Conservation (phyloP, 2,113 vertebrate genomes). For the Pteropus alecto region DNA sequence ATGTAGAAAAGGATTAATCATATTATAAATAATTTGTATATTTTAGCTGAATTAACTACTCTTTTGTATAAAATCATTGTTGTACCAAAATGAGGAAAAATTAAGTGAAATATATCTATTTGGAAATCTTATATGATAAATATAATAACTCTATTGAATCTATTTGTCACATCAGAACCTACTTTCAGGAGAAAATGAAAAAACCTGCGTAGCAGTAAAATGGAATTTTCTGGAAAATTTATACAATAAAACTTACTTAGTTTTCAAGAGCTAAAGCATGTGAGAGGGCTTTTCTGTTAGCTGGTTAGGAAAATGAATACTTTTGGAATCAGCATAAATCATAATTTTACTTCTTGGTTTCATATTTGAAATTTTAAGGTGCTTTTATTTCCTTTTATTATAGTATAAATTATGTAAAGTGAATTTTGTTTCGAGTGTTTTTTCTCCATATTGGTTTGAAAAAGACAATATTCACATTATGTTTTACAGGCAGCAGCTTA, state of each 20-base stretch:
- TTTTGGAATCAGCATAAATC: not conserved
- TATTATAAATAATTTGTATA: constrained; percentile 31
- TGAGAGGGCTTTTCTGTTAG: constrained; percentile 14
- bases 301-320: constrained; percentile 1
- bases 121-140: not conserved
- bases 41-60: constrained; percentile 15
- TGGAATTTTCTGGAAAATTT: constrained; percentile 15
- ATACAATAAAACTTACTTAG: not conserved
- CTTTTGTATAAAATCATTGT: constrained; percentile 32
- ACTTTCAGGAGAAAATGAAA: constrained; percentile 37
- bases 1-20: not conserved
- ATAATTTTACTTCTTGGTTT: constrained; percentile 43
- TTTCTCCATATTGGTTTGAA: constrained; percentile 21
- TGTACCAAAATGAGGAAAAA: constrained; percentile 16
- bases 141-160: not conserved
- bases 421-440: constrained; percentile 30
- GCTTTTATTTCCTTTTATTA: not conserved
- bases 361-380: not conserved
- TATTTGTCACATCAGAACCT: not conserved
- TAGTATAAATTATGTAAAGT: not conserved
- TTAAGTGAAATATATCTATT: constrained; percentile 22
- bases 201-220: constrained; percentile 25
- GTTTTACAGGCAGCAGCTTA: constrained; percentile 90
- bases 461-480: constrained; percentile 17
- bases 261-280: constrained; percentile 32